Percentiles rank a stretch among this genome's conserved stretches.
phyloP scores from a whole-genome alignment of 2,113 vertebrate genomes.

The Osmerus mordax region DNA sequence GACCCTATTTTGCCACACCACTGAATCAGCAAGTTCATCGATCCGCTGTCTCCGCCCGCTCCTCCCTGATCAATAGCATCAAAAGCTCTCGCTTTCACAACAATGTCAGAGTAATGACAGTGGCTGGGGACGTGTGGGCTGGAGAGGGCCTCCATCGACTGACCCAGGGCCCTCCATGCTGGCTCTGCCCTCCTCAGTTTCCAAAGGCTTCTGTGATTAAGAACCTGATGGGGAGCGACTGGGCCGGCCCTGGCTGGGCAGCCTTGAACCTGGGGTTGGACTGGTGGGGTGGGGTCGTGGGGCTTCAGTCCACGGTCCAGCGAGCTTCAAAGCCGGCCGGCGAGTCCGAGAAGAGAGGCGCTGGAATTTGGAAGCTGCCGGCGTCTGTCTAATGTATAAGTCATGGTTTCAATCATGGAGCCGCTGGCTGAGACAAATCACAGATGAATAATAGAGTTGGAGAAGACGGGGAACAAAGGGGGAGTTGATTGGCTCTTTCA shows the following conservation, averaged over 20 bases:
- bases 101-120: constrained; percentile 59
- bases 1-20: constrained; percentile 34
- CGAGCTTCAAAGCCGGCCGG: constrained; percentile 21
- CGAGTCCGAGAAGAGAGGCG: constrained; percentile 9
- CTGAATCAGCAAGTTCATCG: constrained; percentile 49
- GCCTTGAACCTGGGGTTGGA: too few relatives aligned
- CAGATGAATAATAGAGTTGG: constrained; percentile 19
- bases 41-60: constrained; percentile 27
- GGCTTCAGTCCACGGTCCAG: constrained; percentile 29
- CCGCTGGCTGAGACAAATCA: constrained; percentile 17
- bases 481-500: constrained; percentile 11
- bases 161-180: constrained; percentile 39
- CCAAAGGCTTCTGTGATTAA: constrained; percentile 45
- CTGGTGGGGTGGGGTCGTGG: neutral
- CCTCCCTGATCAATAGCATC: constrained; percentile 62
- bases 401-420: constrained; percentile 29
- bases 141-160: constrained; percentile 50
- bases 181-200: constrained; percentile 37
- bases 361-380: constrained; percentile 14
- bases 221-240: constrained; percentile 30
- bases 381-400: constrained; percentile 5
- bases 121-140: constrained; percentile 38
- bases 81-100: constrained; percentile 55
- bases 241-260: neutral
- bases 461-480: constrained; percentile 10